Percentiles rank a stretch among this genome's conserved stretches.
phyloP scores from a whole-genome alignment of 2,888 invertebrate species.

The Pollenia labialis region DNA sequence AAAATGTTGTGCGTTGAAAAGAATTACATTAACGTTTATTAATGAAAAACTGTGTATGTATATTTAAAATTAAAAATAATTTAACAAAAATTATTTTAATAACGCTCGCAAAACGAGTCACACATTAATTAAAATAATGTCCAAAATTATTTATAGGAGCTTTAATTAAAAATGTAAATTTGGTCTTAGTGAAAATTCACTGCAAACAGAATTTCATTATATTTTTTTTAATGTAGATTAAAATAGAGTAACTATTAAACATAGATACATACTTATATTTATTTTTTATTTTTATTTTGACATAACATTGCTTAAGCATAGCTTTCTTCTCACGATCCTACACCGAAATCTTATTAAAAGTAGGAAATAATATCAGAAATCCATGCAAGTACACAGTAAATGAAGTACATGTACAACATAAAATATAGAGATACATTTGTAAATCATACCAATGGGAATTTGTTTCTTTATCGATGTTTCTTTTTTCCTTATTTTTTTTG shows the following conservation, averaged over 20 bases:
- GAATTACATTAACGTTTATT: slow-evolving; percentile 63
- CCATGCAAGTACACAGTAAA: slow-evolving; percentile 50
- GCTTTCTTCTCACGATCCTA: background rate
- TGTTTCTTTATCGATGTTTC: slow-evolving; percentile 32
- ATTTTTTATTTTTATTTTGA: background rate
- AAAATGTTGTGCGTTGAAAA: slow-evolving; percentile 62
- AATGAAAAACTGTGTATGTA: slow-evolving; percentile 31
- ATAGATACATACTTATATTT: no score
- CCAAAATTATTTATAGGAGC: no score
- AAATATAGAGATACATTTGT: slow-evolving; percentile 47
- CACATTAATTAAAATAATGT: no score
- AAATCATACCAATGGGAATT: slow-evolving; percentile 69
- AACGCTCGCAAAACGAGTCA: no score
- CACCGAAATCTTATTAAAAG: slow-evolving; percentile 8
- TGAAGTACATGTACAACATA: slow-evolving; percentile 47
- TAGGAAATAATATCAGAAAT: slow-evolving; percentile 58
- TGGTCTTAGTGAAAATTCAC: no score
- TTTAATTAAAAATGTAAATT: no score
- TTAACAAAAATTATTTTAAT: background rate
- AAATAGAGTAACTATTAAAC: no score
- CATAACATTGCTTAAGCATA: background rate
- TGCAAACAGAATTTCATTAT: no score
- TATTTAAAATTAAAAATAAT: slow-evolving; percentile 17
- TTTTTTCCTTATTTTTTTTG: slow-evolving; percentile 23
- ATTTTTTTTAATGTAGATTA: no score